phyloP scores from a whole-genome alignment of 2,888 invertebrate genomes.

The Cacoxenus indagator region DNA sequence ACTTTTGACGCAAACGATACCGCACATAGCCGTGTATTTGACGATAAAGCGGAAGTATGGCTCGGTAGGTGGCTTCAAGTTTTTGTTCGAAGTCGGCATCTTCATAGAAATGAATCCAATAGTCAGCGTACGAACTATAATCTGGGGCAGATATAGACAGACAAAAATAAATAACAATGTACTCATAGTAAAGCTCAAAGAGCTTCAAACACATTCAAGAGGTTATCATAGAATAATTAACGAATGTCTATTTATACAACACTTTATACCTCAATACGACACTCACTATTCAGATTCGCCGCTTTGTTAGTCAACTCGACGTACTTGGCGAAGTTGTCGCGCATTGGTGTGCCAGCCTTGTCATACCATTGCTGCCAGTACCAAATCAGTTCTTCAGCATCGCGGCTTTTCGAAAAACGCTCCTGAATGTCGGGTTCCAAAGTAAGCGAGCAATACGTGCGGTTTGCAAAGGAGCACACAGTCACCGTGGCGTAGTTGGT shows the following conservation, averaged over 20 bases:
- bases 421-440: constrained; percentile 78
- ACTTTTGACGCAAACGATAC: constrained; percentile 77
- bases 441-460: constrained; percentile 76
- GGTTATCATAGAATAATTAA: constrained; percentile 31
- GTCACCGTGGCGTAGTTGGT: constrained; percentile 82
- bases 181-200: neutral
- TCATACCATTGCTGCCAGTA: constrained; percentile 87
- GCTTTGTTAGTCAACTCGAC: constrained; percentile 79
- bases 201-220: constrained; percentile 6
- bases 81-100: constrained; percentile 78
- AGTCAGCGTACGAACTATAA: constrained; percentile 78
- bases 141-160: constrained; percentile 69
- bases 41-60: constrained; percentile 83
- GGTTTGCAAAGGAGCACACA: constrained; percentile 78
- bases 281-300: constrained; percentile 78
- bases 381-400: constrained; percentile 83
- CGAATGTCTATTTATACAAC: neutral
- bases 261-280: neutral
- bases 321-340: constrained; percentile 77
- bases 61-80: constrained; percentile 78
- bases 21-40: constrained; percentile 88
- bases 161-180: neutral
- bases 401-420: constrained; percentile 77
- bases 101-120: constrained; percentile 82
- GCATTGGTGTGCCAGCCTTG: constrained; percentile 77